A percentile compares a stretch with the other conserved stretches of the same genome.
phyloP scores from a whole-genome alignment of 2,888 invertebrate genomes.

The Lampropteryx suffumata region DNA sequence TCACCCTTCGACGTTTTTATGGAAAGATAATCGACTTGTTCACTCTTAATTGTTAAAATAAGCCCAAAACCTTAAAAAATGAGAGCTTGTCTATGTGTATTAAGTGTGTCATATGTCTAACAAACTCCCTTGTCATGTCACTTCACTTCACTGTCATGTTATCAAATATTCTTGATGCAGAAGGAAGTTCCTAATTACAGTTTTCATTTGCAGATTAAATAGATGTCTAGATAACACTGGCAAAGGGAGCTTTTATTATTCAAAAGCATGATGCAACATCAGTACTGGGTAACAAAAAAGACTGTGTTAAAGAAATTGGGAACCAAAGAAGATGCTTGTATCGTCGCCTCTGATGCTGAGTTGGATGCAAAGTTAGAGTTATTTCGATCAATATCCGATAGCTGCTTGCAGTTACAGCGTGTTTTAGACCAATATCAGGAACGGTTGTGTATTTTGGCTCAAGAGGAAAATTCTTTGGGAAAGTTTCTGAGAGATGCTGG shows the following conservation, averaged over 20 bases:
- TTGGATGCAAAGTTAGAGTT: conserved; percentile 97
- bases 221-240: not conserved
- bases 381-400: conserved; percentile 95
- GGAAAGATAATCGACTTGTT: too few relatives aligned
- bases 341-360: conserved; percentile 97
- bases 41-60: too few relatives aligned
- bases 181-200: too few relatives aligned
- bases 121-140: too few relatives aligned
- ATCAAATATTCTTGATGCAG: too few relatives aligned
- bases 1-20: too few relatives aligned
- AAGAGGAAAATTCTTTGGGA: conserved; percentile 97
- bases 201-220: too few relatives aligned
- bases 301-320: conserved; percentile 96
- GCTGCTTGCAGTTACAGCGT: conserved; percentile 92
- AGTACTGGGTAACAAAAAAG: conserved; percentile 99
- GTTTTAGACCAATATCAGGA: conserved; percentile 97
- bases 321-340: conserved; percentile 98
- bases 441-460: conserved; percentile 94
- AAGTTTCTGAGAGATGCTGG: conserved; percentile 97
- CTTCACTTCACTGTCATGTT: too few relatives aligned
- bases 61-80: too few relatives aligned
- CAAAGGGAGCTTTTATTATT: not conserved
- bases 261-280: conserved; percentile 91
- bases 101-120: too few relatives aligned
- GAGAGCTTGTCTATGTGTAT: too few relatives aligned